Evolutionary conservation across 2,888 invertebrate species (phyloP).

Genomic region (Acrobasis suavella): DNA sequence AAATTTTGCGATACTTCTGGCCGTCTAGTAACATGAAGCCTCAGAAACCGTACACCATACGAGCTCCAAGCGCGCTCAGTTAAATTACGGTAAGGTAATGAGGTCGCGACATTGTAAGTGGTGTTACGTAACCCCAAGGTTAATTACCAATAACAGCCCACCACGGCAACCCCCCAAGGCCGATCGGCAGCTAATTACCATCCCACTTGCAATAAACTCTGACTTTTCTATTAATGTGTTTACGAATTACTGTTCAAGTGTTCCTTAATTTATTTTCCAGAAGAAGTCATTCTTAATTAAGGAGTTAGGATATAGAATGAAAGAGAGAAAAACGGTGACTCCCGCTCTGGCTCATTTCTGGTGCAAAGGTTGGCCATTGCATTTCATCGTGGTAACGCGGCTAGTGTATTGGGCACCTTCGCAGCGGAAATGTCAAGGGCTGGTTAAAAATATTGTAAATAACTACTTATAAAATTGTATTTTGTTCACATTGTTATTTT

Average conservation of each 20-base stretch:
- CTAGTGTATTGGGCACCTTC: too few species aligned
- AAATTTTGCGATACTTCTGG: too few species aligned
- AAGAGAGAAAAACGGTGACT: too few species aligned
- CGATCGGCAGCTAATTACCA: constrained; percentile 12
- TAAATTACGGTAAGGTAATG: constrained; percentile 31
- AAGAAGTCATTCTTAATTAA: too few species aligned
- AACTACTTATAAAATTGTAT: too few species aligned
- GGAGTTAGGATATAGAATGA: too few species aligned
- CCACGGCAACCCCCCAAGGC: constrained; percentile 21
- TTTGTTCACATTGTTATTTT: too few species aligned
- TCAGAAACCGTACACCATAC: not conserved
- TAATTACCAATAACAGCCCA: constrained; percentile 24
- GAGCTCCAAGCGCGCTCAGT: constrained; percentile 7
- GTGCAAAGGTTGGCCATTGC: not conserved
- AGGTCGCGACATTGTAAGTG: constrained; percentile 30
- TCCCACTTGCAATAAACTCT: constrained; percentile 10
- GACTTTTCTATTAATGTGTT: constrained; percentile 1
- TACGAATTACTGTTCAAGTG: not conserved
- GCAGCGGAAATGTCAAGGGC: too few species aligned
- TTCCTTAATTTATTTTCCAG: too few species aligned
- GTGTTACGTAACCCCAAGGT: constrained; percentile 28
- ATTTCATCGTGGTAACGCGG: too few species aligned
- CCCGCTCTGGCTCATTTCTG: too few species aligned
- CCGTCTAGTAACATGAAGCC: not conserved
- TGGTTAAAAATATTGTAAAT: too few species aligned